phyloP scores from a whole-genome alignment of 2,113 vertebrate species.

The Uria lomvia region DNA sequence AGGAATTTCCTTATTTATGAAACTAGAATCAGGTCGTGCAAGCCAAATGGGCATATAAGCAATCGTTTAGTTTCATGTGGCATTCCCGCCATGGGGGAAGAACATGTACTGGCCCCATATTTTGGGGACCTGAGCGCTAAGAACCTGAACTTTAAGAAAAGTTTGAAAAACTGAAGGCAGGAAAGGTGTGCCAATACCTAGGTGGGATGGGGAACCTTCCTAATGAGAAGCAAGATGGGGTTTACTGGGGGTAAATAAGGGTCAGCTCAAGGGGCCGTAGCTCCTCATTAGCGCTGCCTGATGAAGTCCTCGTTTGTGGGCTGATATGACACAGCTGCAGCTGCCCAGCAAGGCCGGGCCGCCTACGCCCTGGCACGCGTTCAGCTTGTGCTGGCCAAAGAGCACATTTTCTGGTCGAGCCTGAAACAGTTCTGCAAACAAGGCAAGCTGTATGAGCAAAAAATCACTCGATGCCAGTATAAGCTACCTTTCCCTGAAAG shows the following conservation, averaged over 20 bases:
- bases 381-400: background rate
- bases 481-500: constrained; percentile 35
- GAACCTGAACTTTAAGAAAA: background rate
- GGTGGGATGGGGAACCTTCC: background rate
- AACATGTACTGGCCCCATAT: background rate
- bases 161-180: background rate
- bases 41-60: background rate
- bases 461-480: constrained; percentile 40
- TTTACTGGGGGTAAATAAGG: background rate
- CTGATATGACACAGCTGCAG: background rate
- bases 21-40: background rate
- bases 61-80: background rate
- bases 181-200: background rate
- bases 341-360: background rate
- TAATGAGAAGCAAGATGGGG: background rate
- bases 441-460: constrained; percentile 40
- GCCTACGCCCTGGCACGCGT: background rate
- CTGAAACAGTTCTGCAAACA: constrained; percentile 35
- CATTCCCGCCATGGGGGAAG: background rate
- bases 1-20: background rate
- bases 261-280: background rate
- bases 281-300: background rate
- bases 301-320: background rate
- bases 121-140: background rate
- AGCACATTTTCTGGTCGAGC: background rate